These are phyloP conservation scores for Acleris sparsana DNA, from an alignment of 2,888 invertebrate species.

Conservation along the genomic window DNA sequence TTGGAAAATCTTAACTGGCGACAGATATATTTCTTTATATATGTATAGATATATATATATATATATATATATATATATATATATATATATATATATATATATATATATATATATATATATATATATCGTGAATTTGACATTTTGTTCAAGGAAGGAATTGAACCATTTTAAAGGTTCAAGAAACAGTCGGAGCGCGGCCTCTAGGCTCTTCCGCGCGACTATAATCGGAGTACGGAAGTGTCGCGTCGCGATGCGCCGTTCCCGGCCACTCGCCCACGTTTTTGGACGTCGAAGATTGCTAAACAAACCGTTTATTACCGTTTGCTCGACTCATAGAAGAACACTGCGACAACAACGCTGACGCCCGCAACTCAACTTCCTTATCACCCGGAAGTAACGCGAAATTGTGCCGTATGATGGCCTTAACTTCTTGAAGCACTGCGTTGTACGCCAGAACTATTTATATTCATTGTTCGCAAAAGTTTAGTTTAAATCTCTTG, in stretches of 20 bases:
- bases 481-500: background rate
- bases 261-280: slow-evolving; percentile 46
- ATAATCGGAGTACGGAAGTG: slow-evolving; percentile 76
- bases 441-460: background rate
- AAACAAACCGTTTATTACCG: slow-evolving; percentile 38
- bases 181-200: slow-evolving; percentile 57
- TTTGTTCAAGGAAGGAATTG: background rate
- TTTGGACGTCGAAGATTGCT: slow-evolving; percentile 46
- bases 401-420: slow-evolving; percentile 12
- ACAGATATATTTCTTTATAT: too few species aligned
- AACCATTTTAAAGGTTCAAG: slow-evolving; percentile 49
- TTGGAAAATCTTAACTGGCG: too few species aligned
- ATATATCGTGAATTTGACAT: too few species aligned
- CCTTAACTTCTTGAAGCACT: background rate
- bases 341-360: slow-evolving; percentile 49
- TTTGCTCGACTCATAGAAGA: slow-evolving; percentile 48
- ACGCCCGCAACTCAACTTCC: slow-evolving; percentile 55
- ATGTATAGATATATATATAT: too few species aligned
- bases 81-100: too few species aligned
- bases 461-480: background rate
- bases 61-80: too few species aligned
- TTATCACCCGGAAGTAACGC: slow-evolving; percentile 64
- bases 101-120: too few species aligned
- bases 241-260: slow-evolving; percentile 48
- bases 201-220: slow-evolving; percentile 72